Evolutionary conservation across 2,113 vertebrate genomes (phyloP).

Genomic region (Smithornis capensis): DNA sequence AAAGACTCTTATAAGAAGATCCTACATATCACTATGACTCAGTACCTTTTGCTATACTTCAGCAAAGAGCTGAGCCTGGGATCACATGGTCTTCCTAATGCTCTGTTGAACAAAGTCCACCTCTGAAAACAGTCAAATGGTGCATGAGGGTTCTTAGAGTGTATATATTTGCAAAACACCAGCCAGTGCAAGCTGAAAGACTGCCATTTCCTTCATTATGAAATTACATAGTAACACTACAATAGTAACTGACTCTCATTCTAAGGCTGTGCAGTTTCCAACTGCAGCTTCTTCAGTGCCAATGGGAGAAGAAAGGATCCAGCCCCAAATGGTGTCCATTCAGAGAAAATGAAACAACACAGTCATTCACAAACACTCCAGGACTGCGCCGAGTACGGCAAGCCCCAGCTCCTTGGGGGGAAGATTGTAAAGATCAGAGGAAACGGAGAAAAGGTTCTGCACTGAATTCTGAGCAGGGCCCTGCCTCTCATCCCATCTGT

Average conservation of each 20-base stretch:
- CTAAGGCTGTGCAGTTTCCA: neutral
- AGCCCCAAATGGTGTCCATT: slow-evolving; percentile 31
- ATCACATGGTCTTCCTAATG: neutral
- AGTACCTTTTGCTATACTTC: neutral
- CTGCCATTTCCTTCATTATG: neutral
- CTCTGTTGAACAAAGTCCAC: neutral
- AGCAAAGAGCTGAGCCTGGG: neutral
- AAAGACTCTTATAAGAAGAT: neutral
- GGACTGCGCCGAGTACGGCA: neutral
- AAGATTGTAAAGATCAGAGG: neutral
- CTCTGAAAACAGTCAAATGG: neutral
- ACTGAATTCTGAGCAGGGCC: neutral
- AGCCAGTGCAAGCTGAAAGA: neutral
- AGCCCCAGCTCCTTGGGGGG: neutral
- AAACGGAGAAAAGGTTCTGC: neutral
- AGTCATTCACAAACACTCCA: neutral
- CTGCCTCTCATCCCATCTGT: neutral
- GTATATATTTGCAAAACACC: neutral
- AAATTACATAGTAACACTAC: neutral
- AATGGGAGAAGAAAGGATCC: slow-evolving; percentile 25
- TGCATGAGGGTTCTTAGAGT: neutral
- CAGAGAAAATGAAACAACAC: neutral
- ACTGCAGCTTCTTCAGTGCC: neutral
- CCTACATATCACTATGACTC: fast-evolving
- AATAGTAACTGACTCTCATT: neutral